Percentiles rank a stretch among this genome's conserved stretches.
These are phyloP conservation scores for Actias luna DNA, from an alignment of 2,888 invertebrate species.

Conservation along the genomic window DNA sequence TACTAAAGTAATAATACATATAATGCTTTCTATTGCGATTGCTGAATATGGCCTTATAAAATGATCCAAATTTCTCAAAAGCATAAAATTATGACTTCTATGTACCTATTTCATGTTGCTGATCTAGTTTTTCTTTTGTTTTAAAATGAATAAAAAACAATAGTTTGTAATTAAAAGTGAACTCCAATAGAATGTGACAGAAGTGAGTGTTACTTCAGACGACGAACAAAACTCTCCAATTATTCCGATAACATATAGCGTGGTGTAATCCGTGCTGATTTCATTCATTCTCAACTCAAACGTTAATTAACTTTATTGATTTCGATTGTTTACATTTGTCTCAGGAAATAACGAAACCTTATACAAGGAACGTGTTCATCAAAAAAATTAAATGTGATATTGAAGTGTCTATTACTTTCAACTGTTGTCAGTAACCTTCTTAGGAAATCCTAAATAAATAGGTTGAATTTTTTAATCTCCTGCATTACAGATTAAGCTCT, in stretches of 20 bases:
- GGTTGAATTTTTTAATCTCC: too few relatives aligned
- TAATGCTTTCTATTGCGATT: too few relatives aligned
- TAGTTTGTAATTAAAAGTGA: slow-evolving; percentile 36
- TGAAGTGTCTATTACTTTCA: too few relatives aligned
- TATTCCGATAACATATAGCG: slow-evolving; percentile 32
- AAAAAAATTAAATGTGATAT: too few relatives aligned
- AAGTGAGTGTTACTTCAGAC: slow-evolving; percentile 36
- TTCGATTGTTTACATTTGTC: slow-evolving; percentile 12
- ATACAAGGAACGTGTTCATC: too few relatives aligned
- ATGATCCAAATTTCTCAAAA: neutral
- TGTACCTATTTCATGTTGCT: too few relatives aligned
- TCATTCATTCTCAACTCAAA: slow-evolving; percentile 39
- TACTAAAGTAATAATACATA: too few relatives aligned
- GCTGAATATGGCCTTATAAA: too few relatives aligned
- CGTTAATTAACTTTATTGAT: slow-evolving; percentile 33
- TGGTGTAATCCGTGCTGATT: slow-evolving; percentile 24
- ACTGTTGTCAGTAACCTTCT: too few relatives aligned
- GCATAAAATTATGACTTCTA: neutral
- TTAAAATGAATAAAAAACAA: slow-evolving; percentile 5
- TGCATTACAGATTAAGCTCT: too few relatives aligned
- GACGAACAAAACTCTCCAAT: slow-evolving; percentile 52
- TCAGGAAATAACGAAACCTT: too few relatives aligned
- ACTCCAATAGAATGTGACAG: slow-evolving; percentile 28
- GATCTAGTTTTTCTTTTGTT: neutral
- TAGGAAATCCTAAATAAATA: too few relatives aligned